Base-by-base conservation (phyloP, 2,113 vertebrate genomes). In the Tenrec ecaudatus region DNA sequence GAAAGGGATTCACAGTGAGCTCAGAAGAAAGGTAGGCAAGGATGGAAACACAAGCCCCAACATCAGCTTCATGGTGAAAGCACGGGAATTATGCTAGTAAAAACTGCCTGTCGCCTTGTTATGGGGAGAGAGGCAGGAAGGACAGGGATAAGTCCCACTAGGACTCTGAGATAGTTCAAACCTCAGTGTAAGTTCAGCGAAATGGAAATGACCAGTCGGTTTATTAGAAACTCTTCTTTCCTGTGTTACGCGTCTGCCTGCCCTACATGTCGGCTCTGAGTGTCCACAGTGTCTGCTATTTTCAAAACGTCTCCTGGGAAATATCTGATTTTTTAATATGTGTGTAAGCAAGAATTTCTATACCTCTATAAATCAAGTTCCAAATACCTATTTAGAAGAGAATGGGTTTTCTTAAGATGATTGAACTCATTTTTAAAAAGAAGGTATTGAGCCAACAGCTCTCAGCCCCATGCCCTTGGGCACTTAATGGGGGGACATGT, bases 21-120 rank as follows among this genome's bases (percentile, higher is more conserved):
- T 96, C 86, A 78, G 57, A 62, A n/a, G 81, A 79, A 8, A 95
- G 60, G 31, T 79, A 96, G 96, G 93, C 58, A 94, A 90, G 79
- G 36, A 82, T 73, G 75, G 64, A 29, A 69, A 92, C 75, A 94
- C 83, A 85, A 88, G 2, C 11, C 36, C 68, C 93, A 79, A 86
- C 43, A 82, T 84, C 82, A 84, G 82, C n/a, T 71, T n/a, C n/a
- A 40, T 9, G 16, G 75, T 19, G 60, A 95, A 86, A 90, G 62
- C 27, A 25, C 0, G 2, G 31, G n/a, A 53, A 17, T 5, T 0
- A 57, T 57, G 57, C 43, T 12, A 68, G 84, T 4, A 1, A 22
- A 31, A 20, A 4, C 17, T 0, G 0, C 2, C 68, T 4, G 0
- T 3, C 27, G 36, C 31, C 58, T 25, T 16, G 0, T 8, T 29